Conservation (phyloP, 2,888 invertebrate genomes). For the Amitus sp. region DNA sequence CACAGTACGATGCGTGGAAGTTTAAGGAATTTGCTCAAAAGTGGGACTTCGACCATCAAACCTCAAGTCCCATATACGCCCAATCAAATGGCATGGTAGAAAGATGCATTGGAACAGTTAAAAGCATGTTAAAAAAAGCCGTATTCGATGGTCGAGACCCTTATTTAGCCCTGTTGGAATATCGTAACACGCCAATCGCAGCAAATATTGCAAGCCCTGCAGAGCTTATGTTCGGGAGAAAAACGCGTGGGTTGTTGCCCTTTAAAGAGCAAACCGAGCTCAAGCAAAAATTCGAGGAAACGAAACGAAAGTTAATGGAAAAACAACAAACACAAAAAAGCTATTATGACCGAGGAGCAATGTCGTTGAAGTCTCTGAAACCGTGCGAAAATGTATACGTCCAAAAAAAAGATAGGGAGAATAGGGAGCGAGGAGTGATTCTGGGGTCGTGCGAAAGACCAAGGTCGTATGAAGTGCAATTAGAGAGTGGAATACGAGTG, state of each 20-base stretch:
- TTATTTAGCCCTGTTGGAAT: slow-evolving; percentile 28
- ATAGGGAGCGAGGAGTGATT: not conserved
- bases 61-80: slow-evolving; percentile 14
- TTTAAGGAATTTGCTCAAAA: slow-evolving; percentile 13
- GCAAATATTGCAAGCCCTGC: slow-evolving; percentile 24
- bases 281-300: not conserved
- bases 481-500: slow-evolving; percentile 7
- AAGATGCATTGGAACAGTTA: slow-evolving; percentile 35
- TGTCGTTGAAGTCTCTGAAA: slow-evolving; percentile 4
- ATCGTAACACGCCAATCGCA: slow-evolving; percentile 34
- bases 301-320: not conserved
- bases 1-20: slow-evolving; percentile 12
- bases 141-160: slow-evolving; percentile 23
- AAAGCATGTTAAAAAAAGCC: slow-evolving; percentile 36
- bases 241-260: slow-evolving; percentile 15
- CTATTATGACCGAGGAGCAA: slow-evolving; percentile 24
- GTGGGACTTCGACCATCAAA: slow-evolving; percentile 17
- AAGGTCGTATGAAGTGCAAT: slow-evolving; percentile 17
- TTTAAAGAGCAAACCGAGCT: not conserved
- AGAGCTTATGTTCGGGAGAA: slow-evolving; percentile 21
- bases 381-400: slow-evolving; percentile 14
- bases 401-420: not conserved
- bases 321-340: slow-evolving; percentile 20
- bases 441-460: slow-evolving; percentile 9
- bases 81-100: slow-evolving; percentile 25